Evolutionary conservation across 2,113 vertebrate species (phyloP).

Genomic region (Garra rufa): DNA sequence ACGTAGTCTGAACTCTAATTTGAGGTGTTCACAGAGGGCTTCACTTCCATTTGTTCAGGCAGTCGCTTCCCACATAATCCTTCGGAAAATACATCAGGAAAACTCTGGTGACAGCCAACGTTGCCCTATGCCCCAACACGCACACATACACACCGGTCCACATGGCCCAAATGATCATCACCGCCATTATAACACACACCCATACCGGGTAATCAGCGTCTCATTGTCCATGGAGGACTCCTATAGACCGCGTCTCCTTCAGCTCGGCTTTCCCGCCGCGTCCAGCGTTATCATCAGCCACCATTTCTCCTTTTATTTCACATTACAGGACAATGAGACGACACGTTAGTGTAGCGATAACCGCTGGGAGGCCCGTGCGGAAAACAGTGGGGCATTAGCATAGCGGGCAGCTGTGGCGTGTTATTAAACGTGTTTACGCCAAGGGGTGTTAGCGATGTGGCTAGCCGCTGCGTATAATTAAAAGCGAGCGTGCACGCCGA

Average conservation of each 20-base stretch:
- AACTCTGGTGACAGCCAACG: conserved; percentile 34
- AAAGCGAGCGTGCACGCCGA: background rate
- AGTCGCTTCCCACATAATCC: conserved; percentile 55
- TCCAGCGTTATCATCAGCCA: conserved; percentile 30
- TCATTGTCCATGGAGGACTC: conserved; percentile 11
- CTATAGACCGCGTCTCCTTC: conserved; percentile 2
- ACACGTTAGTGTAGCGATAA: conserved; percentile 6
- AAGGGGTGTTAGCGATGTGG: conserved; percentile 8
- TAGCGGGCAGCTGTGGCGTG: conserved; percentile 23
- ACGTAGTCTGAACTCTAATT: conserved; percentile 48
- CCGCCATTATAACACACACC: background rate
- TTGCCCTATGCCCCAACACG: conserved; percentile 19
- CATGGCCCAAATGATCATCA: background rate
- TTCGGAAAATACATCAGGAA: conserved; percentile 54
- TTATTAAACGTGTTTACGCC: conserved; percentile 23
- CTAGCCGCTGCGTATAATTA: conserved; percentile 36
- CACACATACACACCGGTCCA: conserved; percentile 32
- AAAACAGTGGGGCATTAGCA: conserved; percentile 30
- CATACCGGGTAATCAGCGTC: conserved; percentile 30
- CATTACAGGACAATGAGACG: conserved; percentile 31
- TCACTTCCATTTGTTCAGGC: conserved; percentile 61
- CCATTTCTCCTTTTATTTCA: conserved; percentile 41
- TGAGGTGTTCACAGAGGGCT: conserved; percentile 60
- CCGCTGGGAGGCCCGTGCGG: conserved; percentile 1
- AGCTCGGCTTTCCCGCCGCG: background rate